These are phyloP conservation scores for Oryctolagus cuniculus DNA, from an alignment of 2,113 vertebrate species.

Conservation along the genomic window mOryCun1.1 NC_091434.1:171667001-171667500, in stretches of 20 bases:
- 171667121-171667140: neutral
- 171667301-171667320: fast-evolving
- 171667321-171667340: neutral
- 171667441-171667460: neutral
- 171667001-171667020: neutral
- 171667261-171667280: neutral
- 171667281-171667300: neutral
- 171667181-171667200: neutral
- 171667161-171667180: neutral
- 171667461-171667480: neutral
- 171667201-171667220: neutral
- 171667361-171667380: neutral
- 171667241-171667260: neutral
- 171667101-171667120: neutral
- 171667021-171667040: neutral
- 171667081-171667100: neutral
- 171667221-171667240: neutral
- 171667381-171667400: neutral
- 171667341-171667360: neutral
- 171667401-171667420: neutral
- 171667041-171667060: neutral
- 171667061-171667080: neutral
- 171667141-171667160: fast-evolving
- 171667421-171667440: conserved; percentile 38
- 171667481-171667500: neutral